These are phyloP conservation scores for Octodonta nipae DNA, from an alignment of 2,888 invertebrate genomes.

Conservation along the genomic window DNA sequence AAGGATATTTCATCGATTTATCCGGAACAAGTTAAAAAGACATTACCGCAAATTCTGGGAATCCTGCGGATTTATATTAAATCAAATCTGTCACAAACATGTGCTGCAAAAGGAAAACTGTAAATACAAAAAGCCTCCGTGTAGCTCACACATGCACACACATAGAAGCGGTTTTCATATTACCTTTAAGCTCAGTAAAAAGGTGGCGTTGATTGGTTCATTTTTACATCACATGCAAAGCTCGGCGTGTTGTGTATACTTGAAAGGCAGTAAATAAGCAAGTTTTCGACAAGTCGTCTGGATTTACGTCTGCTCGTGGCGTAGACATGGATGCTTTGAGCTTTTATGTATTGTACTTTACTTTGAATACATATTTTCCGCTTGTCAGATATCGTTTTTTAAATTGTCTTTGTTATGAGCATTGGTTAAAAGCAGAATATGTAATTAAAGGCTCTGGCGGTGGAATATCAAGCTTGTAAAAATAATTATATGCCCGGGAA, in stretches of 20 bases:
- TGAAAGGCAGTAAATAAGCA: conserved; percentile 33
- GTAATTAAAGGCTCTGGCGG: conserved; percentile 1
- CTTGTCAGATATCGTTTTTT: conserved; percentile 5
- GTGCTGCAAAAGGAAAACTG: conserved; percentile 17
- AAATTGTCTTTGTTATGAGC: conserved; percentile 2
- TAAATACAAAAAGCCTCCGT: conserved; percentile 14
- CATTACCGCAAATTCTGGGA: no score
- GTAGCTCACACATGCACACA: no score
- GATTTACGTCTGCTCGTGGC: conserved; percentile 29
- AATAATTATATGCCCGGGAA: no score
- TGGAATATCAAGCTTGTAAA: no score
- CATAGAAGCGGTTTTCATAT: conserved; percentile 21
- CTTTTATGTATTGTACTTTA: conserved; percentile 16
- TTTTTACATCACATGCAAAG: conserved; percentile 29
- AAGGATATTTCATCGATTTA: no score
- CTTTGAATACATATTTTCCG: conserved; percentile 8
- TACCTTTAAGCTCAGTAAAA: conserved; percentile 27
- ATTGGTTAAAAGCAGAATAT: not conserved
- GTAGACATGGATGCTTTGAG: conserved; percentile 30
- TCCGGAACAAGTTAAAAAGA: no score
- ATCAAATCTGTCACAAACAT: conserved; percentile 23
- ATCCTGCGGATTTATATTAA: conserved; percentile 21
- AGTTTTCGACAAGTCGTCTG: conserved; percentile 30
- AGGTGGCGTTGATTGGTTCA: conserved; percentile 30
- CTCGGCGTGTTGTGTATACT: conserved; percentile 12